Percentiles rank a stretch among this genome's conserved stretches.
phyloP scores from a whole-genome alignment of 2,797 vertebrate species.

The Prunella strophiata region DNA sequence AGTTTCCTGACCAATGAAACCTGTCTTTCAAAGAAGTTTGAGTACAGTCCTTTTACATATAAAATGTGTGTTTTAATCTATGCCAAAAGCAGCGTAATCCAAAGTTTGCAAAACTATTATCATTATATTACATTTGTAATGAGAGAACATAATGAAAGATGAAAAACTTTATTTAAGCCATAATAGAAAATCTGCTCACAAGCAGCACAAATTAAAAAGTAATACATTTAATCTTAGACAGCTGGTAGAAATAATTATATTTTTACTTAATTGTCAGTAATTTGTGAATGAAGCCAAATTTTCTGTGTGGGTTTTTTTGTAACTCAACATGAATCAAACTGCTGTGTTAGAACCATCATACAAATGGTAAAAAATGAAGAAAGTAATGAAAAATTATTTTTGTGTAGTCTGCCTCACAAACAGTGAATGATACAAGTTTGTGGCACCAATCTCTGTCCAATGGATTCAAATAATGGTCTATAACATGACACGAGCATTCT shows the following conservation, averaged over 20 bases:
- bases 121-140: conserved; percentile 79
- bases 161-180: conserved; percentile 77
- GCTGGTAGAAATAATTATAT: conserved; percentile 73
- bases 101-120: conserved; percentile 75
- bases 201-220: conserved; percentile 75
- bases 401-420: not conserved
- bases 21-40: conserved; percentile 51
- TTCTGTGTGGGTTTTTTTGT: not conserved
- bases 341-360: conserved; percentile 4
- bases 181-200: conserved; percentile 72
- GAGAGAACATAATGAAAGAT: conserved; percentile 74
- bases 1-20: conserved; percentile 63
- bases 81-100: conserved; percentile 68
- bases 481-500: not conserved
- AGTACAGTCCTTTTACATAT: conserved; percentile 42
- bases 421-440: not conserved
- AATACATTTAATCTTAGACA: conserved; percentile 74
- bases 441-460: not conserved
- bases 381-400: not conserved
- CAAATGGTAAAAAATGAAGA: not conserved
- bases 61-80: conserved; percentile 75
- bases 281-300: conserved; percentile 65
- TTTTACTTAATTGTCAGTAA: conserved; percentile 74
- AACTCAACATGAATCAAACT: conserved; percentile 53
- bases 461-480: not conserved